These are phyloP conservation scores for Drosophila orosa DNA, from an alignment of 1,140 invertebrate genomes.

Conservation along the genomic window DNA sequence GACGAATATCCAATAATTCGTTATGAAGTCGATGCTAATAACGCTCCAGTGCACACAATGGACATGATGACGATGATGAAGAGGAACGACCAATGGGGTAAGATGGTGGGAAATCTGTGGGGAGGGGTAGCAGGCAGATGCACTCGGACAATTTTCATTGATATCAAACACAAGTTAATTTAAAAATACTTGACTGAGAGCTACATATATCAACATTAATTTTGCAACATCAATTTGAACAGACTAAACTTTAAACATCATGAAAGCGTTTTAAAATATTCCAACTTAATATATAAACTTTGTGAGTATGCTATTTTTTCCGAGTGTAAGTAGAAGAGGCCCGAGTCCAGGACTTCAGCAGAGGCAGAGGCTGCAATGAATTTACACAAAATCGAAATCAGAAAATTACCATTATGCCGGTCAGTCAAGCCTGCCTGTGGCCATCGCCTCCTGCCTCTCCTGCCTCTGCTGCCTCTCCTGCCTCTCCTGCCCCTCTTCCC, in stretches of 20 bases:
- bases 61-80: slow-evolving; percentile 51
- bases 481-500: not conserved
- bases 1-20: slow-evolving; percentile 75
- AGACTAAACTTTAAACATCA: too few species aligned
- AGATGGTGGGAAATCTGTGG: slow-evolving; percentile 6
- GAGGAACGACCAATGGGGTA: slow-evolving; percentile 29
- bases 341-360: slow-evolving; percentile 24
- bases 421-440: slow-evolving; percentile 54
- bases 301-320: not conserved
- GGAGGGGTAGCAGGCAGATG: slow-evolving; percentile 21
- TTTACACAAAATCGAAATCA: slow-evolving; percentile 82
- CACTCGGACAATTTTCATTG: slow-evolving; percentile 15
- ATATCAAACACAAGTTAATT: not conserved
- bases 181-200: not conserved
- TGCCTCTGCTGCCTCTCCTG: not conserved
- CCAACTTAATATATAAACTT: fast-evolving
- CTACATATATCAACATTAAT: too few species aligned
- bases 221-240: not conserved
- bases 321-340: slow-evolving; percentile 18
- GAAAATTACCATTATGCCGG: slow-evolving; percentile 80
- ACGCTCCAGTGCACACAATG: slow-evolving; percentile 76
- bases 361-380: slow-evolving; percentile 70
- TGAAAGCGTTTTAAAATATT: not conserved
- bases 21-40: slow-evolving; percentile 82
- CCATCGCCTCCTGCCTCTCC: slow-evolving; percentile 1